Conservation (phyloP, 2,113 vertebrate genomes). For the Pituophis catenifer region DNA sequence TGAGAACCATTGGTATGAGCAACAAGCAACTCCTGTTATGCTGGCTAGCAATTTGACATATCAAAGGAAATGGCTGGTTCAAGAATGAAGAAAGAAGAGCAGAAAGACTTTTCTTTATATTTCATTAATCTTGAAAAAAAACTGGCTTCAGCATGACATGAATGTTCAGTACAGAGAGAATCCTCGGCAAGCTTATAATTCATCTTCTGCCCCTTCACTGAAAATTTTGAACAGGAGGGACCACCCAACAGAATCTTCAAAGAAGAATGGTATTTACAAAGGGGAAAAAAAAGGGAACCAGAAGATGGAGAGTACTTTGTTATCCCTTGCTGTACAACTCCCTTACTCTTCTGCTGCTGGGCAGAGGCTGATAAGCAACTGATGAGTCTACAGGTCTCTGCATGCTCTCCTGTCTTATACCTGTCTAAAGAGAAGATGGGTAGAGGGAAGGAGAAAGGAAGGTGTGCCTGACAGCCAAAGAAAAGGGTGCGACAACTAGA, state of each 20-base stretch:
- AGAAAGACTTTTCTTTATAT: neutral
- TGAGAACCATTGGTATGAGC: neutral
- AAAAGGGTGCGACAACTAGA: fast-evolving
- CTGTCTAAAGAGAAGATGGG: neutral
- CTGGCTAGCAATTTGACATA: neutral
- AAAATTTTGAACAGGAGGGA: neutral
- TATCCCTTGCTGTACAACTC: neutral
- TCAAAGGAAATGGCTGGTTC: neutral
- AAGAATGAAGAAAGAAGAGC: neutral
- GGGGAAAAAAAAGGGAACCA: neutral
- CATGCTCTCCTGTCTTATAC: neutral
- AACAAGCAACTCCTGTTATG: neutral
- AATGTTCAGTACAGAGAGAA: neutral
- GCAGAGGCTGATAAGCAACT: neutral
- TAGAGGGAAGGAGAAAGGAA: fast-evolving
- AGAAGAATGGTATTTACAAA: neutral
- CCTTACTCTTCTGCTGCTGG: neutral
- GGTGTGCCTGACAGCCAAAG: slow-evolving; percentile 9
- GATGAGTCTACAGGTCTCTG: neutral
- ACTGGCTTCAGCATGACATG: neutral
- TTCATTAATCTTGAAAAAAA: neutral
- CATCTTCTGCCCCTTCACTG: neutral
- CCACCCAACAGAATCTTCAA: neutral
- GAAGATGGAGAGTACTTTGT: neutral
- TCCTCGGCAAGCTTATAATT: neutral